A percentile compares a stretch with the other conserved stretches of the same genome.
phyloP scores from a whole-genome alignment of 2,113 vertebrate species.

The Chloroceryle aenea region DNA sequence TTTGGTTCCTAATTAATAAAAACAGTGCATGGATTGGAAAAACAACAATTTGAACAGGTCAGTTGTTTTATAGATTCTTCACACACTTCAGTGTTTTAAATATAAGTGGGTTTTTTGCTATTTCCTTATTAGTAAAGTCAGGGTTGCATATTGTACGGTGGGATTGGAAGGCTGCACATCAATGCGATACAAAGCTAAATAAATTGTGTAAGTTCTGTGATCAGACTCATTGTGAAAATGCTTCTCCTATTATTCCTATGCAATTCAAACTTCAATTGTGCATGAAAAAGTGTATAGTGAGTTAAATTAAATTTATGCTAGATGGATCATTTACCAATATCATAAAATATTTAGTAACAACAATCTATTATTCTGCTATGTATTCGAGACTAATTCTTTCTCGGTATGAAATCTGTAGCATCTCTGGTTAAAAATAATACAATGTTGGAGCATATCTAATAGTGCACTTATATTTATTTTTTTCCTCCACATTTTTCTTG shows the following conservation, averaged over 20 bases:
- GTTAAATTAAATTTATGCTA: conserved; percentile 58
- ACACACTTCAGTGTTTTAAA: conserved; percentile 57
- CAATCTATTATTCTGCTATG: conserved; percentile 33
- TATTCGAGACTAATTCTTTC: conserved; percentile 53
- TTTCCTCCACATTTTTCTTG: background rate
- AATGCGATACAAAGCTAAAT: conserved; percentile 37
- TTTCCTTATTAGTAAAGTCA: conserved; percentile 59
- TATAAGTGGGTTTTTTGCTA: conserved; percentile 25
- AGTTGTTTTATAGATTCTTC: conserved; percentile 81
- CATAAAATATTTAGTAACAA: conserved; percentile 67
- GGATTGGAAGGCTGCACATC: conserved; percentile 52
- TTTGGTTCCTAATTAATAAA: conserved; percentile 81
- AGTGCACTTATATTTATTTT: background rate
- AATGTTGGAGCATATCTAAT: background rate
- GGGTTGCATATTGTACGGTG: conserved; percentile 19
- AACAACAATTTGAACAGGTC: conserved; percentile 88
- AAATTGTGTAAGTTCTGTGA: conserved; percentile 52
- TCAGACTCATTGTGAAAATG: conserved; percentile 50
- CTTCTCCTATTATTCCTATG: conserved; percentile 40
- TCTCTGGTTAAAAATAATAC: conserved; percentile 20
- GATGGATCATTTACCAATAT: conserved; percentile 37
- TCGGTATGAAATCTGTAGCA: background rate
- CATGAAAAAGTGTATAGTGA: conserved; percentile 51
- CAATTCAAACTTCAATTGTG: conserved; percentile 61
- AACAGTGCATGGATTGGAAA: conserved; percentile 83